Conservation (phyloP, 2,888 invertebrate genomes). For the Pinctada fucata region DNA sequence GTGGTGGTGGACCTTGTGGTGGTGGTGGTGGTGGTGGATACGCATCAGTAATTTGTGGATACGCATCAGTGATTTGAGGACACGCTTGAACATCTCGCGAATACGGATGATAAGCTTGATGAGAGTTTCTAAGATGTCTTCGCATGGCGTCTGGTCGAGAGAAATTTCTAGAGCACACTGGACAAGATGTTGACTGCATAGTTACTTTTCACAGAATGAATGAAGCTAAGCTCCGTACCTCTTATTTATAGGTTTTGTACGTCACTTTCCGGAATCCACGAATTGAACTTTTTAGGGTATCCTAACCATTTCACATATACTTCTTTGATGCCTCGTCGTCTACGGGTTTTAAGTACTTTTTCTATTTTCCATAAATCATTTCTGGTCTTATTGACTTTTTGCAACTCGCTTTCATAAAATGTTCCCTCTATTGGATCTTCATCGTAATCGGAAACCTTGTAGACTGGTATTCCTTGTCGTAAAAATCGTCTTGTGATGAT, state of each 20-base stretch:
- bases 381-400: constrained; percentile 25
- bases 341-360: constrained; percentile 16
- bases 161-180: constrained; percentile 10
- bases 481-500: constrained; percentile 16
- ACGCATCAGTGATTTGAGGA: constrained; percentile 4
- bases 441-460: constrained; percentile 24
- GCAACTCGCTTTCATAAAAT: constrained; percentile 28
- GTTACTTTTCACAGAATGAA: neutral
- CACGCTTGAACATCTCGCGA: too few relatives aligned
- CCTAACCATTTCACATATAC: constrained; percentile 35
- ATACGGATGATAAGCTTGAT: neutral
- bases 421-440: constrained; percentile 26
- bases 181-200: constrained; percentile 21
- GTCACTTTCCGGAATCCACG: constrained; percentile 28
- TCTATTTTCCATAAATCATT: constrained; percentile 27
- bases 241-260: constrained; percentile 25
- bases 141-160: neutral
- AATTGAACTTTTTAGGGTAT: constrained; percentile 35
- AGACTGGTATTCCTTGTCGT: constrained; percentile 20
- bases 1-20: neutral
- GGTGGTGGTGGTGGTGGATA: neutral
- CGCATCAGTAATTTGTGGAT: neutral
- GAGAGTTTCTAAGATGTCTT: neutral
- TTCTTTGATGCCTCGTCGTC: constrained; percentile 18
- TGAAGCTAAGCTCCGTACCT: neutral